Conservation (phyloP, 2,888 invertebrate species). For the Sesia bembeciformis region DNA sequence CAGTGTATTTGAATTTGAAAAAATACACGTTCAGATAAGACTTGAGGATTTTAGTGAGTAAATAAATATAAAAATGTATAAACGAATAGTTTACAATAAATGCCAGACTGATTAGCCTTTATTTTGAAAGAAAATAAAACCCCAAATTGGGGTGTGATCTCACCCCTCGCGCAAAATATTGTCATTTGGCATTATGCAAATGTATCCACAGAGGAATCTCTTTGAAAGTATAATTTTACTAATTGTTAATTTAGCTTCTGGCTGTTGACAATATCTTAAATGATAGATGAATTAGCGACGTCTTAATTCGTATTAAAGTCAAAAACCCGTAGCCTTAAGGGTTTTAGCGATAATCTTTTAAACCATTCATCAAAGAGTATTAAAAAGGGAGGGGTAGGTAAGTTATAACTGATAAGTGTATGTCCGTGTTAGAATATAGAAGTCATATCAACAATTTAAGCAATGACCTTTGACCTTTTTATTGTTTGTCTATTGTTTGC, state of each 20-base stretch:
- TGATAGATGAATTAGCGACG: not conserved
- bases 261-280: slow-evolving; percentile 16
- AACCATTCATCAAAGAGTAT: not conserved
- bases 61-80: no score
- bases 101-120: not conserved
- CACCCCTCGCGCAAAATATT: slow-evolving; percentile 14
- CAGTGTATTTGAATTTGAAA: no score
- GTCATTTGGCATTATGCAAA: slow-evolving; percentile 20
- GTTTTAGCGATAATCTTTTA: not conserved
- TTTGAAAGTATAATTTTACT: slow-evolving; percentile 25
- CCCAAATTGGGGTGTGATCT: slow-evolving; percentile 12
- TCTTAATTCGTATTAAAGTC: not conserved
- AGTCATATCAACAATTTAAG: no score
- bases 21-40: no score
- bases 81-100: not conserved
- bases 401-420: no score
- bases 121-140: not conserved
- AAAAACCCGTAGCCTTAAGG: slow-evolving; percentile 10
- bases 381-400: no score
- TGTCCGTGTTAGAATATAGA: no score
- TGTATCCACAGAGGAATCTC: slow-evolving; percentile 9
- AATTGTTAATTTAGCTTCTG: slow-evolving; percentile 24
- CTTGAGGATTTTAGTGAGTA: no score
- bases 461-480: no score
- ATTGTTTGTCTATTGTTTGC: no score